Base-by-base conservation (phyloP, 2,113 vertebrate genomes). In the Plestiodon gilberti region DNA sequence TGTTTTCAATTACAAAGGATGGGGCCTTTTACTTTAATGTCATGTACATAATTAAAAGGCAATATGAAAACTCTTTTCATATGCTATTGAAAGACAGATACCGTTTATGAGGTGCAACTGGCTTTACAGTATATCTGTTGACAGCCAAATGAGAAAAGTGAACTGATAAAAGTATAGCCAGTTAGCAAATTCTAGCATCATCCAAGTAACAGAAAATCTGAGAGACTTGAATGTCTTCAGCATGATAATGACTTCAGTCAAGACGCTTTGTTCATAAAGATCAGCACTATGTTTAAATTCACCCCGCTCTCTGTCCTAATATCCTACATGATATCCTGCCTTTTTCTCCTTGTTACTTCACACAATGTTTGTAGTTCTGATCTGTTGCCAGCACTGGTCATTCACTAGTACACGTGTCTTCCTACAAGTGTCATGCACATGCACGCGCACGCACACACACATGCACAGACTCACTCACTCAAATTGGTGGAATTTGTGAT, bases 321-420 rank as follows among this genome's bases (percentile, higher is more conserved):
- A 75, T 25, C 82, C 79, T 52, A 57, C 48, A 77, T 91, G 81
- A 88, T 90, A 91, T 90, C 82, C 88, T 90, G 78, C n/a, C 88
- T 17, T 28, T 91, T 62, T 65, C 62, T 89, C 91, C 48, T 6
- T 14, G 22, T 83, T 17, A 0, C 85, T 93, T 89, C 78, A 87
- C 9, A 2, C 67, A 78, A 14, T 0, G 0, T 67, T 10, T 35
- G 79, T 86, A 86, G 22, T 18, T 17, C 43, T 84, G 80, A 75
- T 35, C 80, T 85, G 13, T 55, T n/a, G n/a, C n/a, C n/a, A n/a
- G n/a, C n/a, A n/a, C n/a, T n/a, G n/a, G n/a, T n/a, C n/a, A n/a
- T n/a, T n/a, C n/a, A n/a, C n/a, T n/a, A n/a, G n/a, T n/a, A n/a
- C n/a, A n/a, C n/a, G n/a, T n/a, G n/a, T n/a, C n/a, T n/a, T n/a